Percentiles rank a stretch among this genome's conserved stretches.
Evolutionary conservation across 2,888 invertebrate genomes (phyloP).

Genomic region (Sminthurinus aureus): DNA sequence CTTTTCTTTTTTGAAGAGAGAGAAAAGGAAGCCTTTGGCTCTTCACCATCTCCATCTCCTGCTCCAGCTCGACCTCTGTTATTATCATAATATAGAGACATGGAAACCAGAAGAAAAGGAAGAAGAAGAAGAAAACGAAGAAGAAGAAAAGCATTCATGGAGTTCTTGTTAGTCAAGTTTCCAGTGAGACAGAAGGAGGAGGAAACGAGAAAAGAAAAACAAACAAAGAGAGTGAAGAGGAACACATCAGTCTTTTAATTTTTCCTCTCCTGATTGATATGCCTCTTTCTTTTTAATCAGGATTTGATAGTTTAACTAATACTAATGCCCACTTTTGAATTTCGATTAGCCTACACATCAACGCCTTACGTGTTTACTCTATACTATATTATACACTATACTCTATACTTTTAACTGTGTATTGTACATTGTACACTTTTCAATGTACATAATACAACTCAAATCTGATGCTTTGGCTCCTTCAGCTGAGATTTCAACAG

Average conservation of each 20-base stretch:
- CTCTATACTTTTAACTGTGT: background rate
- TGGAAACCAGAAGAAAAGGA: background rate
- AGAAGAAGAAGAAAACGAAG: background rate
- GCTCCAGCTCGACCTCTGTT: background rate
- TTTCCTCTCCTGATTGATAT: slow-evolving; percentile 6
- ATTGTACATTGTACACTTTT: background rate
- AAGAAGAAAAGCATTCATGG: background rate
- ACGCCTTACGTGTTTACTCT: background rate
- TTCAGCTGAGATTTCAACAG: too few relatives aligned
- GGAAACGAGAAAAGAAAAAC: background rate
- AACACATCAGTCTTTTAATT: slow-evolving; percentile 13
- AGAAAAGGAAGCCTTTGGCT: slow-evolving; percentile 28
- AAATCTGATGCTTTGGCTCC: too few relatives aligned
- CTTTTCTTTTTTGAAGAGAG: background rate
- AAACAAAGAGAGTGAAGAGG: background rate
- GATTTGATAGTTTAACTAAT: slow-evolving; percentile 27
- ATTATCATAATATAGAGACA: background rate
- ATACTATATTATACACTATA: background rate
- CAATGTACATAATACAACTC: too few relatives aligned
- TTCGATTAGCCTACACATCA: too few relatives aligned
- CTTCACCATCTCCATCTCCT: background rate
- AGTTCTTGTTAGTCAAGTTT: slow-evolving; percentile 33
- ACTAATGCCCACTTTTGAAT: slow-evolving; percentile 7
- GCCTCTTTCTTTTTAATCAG: slow-evolving; percentile 13
- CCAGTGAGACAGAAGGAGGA: background rate